Evolutionary conservation across 2,888 invertebrate species (phyloP).

Genomic region (Eupithecia inturbata): DNA sequence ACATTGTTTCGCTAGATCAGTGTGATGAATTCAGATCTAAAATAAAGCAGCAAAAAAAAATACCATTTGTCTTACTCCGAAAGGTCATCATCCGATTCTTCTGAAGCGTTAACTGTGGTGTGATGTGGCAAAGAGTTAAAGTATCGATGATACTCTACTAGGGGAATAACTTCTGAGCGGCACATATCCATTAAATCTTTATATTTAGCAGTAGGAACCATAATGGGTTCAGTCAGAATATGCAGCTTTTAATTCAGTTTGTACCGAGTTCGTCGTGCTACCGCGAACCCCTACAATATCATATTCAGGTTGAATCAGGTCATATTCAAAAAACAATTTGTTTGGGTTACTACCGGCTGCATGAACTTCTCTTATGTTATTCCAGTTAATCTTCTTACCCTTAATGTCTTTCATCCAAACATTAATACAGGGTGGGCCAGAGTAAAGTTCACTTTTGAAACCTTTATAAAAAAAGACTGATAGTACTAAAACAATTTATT

Average conservation of each 20-base stretch:
- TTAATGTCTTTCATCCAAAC: conserved; percentile 5
- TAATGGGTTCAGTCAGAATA: not conserved
- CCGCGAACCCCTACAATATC: not conserved
- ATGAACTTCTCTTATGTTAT: conserved; percentile 38
- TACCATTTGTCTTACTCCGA: too few species aligned
- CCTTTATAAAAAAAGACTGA: too few species aligned
- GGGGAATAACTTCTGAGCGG: not conserved
- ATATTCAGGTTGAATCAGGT: conserved; percentile 1
- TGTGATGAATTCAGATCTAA: too few species aligned
- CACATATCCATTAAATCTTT: not conserved
- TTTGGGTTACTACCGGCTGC: conserved; percentile 36
- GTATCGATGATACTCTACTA: conserved; percentile 1
- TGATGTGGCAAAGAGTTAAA: conserved; percentile 4
- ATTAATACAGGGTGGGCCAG: too few species aligned
- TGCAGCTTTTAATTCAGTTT: not conserved
- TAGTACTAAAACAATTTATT: too few species aligned
- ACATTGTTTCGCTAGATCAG: too few species aligned
- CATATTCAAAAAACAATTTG: conserved; percentile 28
- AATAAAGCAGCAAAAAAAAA: too few species aligned
- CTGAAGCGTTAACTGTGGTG: too few species aligned
- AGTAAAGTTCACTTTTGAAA: too few species aligned
- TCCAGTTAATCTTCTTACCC: conserved; percentile 31
- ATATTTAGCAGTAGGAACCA: not conserved
- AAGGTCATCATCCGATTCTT: too few species aligned
- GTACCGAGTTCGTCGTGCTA: conserved; percentile 1